Percentiles rank a stretch among this genome's conserved stretches.
phyloP scores from a whole-genome alignment of 2,888 invertebrate species.

The Leucophenga montana region DNA sequence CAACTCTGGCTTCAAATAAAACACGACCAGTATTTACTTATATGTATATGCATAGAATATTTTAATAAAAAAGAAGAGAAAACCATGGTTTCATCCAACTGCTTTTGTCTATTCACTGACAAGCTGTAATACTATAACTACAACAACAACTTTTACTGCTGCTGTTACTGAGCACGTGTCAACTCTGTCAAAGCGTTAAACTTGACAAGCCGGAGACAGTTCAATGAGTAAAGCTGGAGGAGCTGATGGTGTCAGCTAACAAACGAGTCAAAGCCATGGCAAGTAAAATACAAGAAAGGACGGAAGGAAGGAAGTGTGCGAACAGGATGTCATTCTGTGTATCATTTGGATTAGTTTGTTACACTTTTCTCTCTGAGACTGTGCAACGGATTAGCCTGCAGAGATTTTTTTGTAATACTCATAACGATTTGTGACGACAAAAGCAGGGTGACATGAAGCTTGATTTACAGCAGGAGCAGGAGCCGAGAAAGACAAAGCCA shows the following conservation, averaged over 20 bases:
- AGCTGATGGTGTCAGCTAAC: constrained; percentile 1
- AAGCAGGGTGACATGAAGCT: not conserved
- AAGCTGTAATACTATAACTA: not conserved
- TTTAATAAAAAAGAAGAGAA: too few species aligned
- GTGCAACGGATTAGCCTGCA: constrained; percentile 19
- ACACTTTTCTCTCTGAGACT: constrained; percentile 8
- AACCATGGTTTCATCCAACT: not conserved
- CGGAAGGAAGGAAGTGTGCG: constrained; percentile 6
- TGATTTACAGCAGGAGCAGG: not conserved
- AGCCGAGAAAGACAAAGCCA: not conserved
- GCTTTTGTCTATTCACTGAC: not conserved
- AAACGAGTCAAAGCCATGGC: not conserved
- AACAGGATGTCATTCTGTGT: constrained; percentile 7
- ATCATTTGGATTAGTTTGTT: constrained; percentile 22
- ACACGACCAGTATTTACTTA: too few species aligned
- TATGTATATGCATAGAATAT: too few species aligned
- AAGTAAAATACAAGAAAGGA: not conserved
- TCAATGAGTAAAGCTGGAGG: constrained; percentile 14
- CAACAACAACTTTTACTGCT: not conserved
- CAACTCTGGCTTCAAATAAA: too few species aligned
- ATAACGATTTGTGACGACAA: constrained; percentile 8
- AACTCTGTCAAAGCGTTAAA: constrained; percentile 26
- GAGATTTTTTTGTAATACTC: constrained; percentile 17
- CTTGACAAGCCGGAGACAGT: constrained; percentile 23
- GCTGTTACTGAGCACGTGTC: constrained; percentile 22